Base-by-base conservation (phyloP, 2,888 invertebrate genomes). In the Amphipyra tragopoginis region DNA sequence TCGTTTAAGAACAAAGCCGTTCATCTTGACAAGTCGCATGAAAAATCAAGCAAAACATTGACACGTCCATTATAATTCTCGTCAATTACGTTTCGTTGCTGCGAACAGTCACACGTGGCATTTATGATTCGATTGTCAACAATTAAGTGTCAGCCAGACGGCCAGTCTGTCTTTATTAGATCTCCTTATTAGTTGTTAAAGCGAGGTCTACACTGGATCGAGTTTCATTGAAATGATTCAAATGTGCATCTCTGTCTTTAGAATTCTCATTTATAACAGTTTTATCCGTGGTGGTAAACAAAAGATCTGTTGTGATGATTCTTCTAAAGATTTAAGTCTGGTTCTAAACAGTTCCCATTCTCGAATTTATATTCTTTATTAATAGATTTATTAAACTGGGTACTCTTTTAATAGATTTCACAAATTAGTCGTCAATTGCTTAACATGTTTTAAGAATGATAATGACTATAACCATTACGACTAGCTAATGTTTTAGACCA, bases 91-190 rank as follows among this genome's bases (percentile, higher is more conserved):
- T 21, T 54, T 63, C 33, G 43, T 67, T 50, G 47, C 48, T 53
- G 67, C 61, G 26, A 70, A 73, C 53, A 59, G 60, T 63, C 65
- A 64, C 63, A 40, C 67, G 53, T 56, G 49, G 44, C 60, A 34
- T 51, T 55, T 60, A 48, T 53, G 58, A 79, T 72, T 65, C 56
- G 75, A 71, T 79, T 77, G 75, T 64, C 44, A 50, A 7, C 62
- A 79, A 79, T 79, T 79, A 79, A 43, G 53, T 73, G 79, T 60
- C 66, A 69, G 39, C 61, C 67, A 55, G 76, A 58, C 60, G 45
- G 11, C 34, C 68, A 51, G 47, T 51, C 65, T 47, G 48, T 64
- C 59, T 71, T 69, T 63, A 73, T 73, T 78, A 72, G 49, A 66
- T 56, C 49, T 67, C 63, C 66, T 66, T 60, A 72, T 75, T 73